These are phyloP conservation scores for Pediacus dermestoides DNA, from an alignment of 2,888 invertebrate species.

Conservation along the genomic window DNA sequence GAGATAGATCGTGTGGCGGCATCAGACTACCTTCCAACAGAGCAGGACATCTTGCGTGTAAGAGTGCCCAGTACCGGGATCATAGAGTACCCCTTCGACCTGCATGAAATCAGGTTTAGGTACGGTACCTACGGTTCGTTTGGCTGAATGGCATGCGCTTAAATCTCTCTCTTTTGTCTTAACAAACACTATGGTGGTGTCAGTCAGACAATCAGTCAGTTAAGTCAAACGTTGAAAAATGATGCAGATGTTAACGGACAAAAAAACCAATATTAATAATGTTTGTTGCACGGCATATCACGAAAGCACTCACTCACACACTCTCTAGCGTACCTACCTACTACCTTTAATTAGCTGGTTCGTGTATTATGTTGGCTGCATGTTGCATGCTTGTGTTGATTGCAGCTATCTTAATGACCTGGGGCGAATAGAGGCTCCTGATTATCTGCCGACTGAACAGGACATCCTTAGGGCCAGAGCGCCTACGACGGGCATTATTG, in stretches of 20 bases:
- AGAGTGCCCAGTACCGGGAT: constrained; percentile 99
- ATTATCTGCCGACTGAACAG: constrained; percentile 96
- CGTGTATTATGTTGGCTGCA: constrained; percentile 25
- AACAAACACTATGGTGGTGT: no score
- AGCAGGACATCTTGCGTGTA: constrained; percentile 99
- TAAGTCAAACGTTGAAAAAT: no score
- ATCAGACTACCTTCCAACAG: constrained; percentile 95
- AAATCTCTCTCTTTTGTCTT: no score
- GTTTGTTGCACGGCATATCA: constrained; percentile 18
- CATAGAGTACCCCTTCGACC: constrained; percentile 99
- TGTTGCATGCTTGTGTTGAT: constrained; percentile 46
- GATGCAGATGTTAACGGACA: neutral
- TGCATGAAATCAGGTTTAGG: constrained; percentile 99
- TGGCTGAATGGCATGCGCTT: no score
- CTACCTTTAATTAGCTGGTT: constrained; percentile 18
- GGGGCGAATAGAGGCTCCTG: constrained; percentile 82
- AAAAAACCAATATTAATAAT: neutral
- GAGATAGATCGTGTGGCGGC: constrained; percentile 97
- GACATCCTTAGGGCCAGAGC: constrained; percentile 98
- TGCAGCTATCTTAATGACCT: constrained; percentile 97
- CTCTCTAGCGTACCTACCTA: constrained; percentile 15
- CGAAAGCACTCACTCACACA: constrained; percentile 20
- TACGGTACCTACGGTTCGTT: no score
- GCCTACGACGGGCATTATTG: constrained; percentile 99
- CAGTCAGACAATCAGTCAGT: no score